phyloP scores from a whole-genome alignment of 2,888 invertebrate genomes.

The Cotesia congregata region DNA sequence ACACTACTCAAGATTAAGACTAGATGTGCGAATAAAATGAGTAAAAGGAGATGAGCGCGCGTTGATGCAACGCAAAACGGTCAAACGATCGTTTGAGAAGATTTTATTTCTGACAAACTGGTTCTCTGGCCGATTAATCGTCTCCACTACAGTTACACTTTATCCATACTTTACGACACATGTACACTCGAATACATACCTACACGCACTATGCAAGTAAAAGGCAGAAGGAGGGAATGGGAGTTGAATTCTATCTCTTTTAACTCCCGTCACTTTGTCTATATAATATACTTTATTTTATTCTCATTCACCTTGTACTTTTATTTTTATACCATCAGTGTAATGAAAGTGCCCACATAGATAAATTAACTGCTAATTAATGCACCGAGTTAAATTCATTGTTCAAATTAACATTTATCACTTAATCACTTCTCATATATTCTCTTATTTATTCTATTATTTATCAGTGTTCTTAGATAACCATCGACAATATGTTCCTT shows the following conservation, averaged over 20 bases:
- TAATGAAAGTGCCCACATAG: not conserved
- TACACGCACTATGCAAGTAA: slow-evolving; percentile 22
- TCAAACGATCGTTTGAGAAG: slow-evolving; percentile 55
- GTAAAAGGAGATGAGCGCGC: slow-evolving; percentile 35
- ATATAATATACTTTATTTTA: not conserved
- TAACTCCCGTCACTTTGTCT: not conserved
- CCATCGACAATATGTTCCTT: no score
- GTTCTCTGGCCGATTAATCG: slow-evolving; percentile 63
- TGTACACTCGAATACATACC: slow-evolving; percentile 3
- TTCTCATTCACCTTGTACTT: slow-evolving; percentile 1
- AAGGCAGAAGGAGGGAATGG: slow-evolving; percentile 27
- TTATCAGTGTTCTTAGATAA: not conserved
- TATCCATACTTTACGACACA: slow-evolving; percentile 31
- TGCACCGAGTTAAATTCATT: not conserved
- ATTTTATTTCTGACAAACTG: slow-evolving; percentile 65
- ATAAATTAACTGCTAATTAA: not conserved
- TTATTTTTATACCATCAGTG: slow-evolving; percentile 1
- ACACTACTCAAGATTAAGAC: slow-evolving; percentile 31
- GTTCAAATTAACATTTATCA: not conserved
- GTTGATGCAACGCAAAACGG: slow-evolving; percentile 48
- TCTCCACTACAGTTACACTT: slow-evolving; percentile 48
- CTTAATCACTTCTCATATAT: not conserved
- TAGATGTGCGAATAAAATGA: slow-evolving; percentile 26
- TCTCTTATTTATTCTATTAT: not conserved
- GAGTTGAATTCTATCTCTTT: slow-evolving; percentile 10